These are phyloP conservation scores for Lampris megalopsis DNA, from an alignment of 2,113 vertebrate species.

Conservation along the genomic window DNA sequence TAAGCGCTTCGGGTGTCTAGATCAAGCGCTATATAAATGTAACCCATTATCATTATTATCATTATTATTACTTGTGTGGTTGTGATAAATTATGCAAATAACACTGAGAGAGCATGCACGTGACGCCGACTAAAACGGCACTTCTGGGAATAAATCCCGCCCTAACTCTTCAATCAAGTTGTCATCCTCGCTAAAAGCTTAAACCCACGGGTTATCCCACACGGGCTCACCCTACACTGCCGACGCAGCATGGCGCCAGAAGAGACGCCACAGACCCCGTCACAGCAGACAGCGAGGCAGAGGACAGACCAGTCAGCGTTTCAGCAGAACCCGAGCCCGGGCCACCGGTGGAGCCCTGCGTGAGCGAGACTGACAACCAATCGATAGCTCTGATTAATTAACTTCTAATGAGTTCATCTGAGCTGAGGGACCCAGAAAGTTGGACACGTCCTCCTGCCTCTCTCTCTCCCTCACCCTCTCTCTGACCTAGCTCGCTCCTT, in stretches of 20 bases:
- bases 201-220: conserved; percentile 15
- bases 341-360: conserved; percentile 59
- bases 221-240: conserved; percentile 61
- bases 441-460: conserved; percentile 63
- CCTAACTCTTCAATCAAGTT: conserved; percentile 52
- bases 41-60: no score
- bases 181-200: conserved; percentile 14
- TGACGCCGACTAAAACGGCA: not conserved
- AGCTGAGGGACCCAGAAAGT: conserved; percentile 72
- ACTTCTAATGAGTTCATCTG: conserved; percentile 85
- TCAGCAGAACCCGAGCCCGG: conserved; percentile 71
- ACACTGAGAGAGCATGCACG: no score
- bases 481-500: conserved; percentile 39
- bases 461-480: conserved; percentile 37
- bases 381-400: conserved; percentile 85
- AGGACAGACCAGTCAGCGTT: conserved; percentile 18
- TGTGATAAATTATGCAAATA: no score
- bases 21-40: no score
- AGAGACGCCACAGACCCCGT: conserved; percentile 12
- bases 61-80: no score
- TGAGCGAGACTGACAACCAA: conserved; percentile 76
- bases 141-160: conserved; percentile 40
- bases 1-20: no score
- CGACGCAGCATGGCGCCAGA: conserved; percentile 59
- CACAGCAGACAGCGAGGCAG: no score